phyloP scores from a whole-genome alignment of 2,888 invertebrate species.

The Maniola hyperantus region DNA sequence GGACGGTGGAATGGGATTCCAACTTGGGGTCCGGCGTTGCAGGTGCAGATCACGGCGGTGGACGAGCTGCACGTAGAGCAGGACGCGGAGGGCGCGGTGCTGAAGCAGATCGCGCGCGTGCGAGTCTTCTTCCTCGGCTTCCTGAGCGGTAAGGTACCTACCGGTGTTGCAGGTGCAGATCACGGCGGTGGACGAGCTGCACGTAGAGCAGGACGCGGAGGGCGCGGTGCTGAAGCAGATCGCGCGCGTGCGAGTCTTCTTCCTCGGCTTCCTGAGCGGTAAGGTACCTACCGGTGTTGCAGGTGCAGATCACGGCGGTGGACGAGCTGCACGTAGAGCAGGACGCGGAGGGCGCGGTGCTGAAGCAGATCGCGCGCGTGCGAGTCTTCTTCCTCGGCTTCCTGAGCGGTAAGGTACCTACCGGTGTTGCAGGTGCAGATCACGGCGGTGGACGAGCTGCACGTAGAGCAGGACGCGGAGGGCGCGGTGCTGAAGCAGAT shows the following conservation, averaged over 20 bases:
- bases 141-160: conserved; percentile 92
- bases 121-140: conserved; percentile 98
- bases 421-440: conserved; percentile 87
- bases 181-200: conserved; percentile 95
- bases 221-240: conserved; percentile 94
- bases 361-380: conserved; percentile 96
- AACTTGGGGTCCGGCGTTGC: no score
- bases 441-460: conserved; percentile 95
- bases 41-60: conserved; percentile 95
- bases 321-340: conserved; percentile 96
- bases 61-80: conserved; percentile 96
- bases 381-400: conserved; percentile 98
- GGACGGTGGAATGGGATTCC: neutral
- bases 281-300: conserved; percentile 46
- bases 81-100: conserved; percentile 90
- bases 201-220: conserved; percentile 93
- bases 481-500: conserved; percentile 94
- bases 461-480: conserved; percentile 93
- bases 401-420: conserved; percentile 92
- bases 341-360: conserved; percentile 90
- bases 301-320: conserved; percentile 95
- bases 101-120: conserved; percentile 96
- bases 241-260: conserved; percentile 96
- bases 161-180: conserved; percentile 87
- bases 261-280: conserved; percentile 97